Conservation (phyloP, 2,113 vertebrate species). For the Mellivora capensis region DNA sequence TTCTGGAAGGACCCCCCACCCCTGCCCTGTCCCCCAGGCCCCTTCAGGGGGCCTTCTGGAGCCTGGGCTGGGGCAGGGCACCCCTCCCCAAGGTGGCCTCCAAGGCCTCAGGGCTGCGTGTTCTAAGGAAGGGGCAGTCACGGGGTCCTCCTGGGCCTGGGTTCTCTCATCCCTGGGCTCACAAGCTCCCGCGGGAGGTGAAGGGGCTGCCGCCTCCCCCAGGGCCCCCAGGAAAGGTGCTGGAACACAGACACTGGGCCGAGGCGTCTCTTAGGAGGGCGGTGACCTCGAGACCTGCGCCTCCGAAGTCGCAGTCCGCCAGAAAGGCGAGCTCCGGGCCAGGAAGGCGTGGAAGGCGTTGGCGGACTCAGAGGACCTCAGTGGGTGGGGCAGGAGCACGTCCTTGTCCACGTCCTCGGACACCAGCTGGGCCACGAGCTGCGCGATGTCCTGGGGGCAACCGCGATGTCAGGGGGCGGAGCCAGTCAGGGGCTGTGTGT, state of each 20-base stretch:
- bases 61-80: background rate
- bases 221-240: background rate
- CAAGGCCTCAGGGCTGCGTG: background rate
- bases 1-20: too few relatives aligned
- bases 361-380: rapidly evolving
- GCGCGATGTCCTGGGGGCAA: background rate
- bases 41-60: background rate
- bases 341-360: background rate
- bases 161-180: background rate
- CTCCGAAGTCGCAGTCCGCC: background rate
- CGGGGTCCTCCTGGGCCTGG: background rate
- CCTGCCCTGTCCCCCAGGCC: background rate
- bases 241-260: background rate
- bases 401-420: conserved; percentile 44
- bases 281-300: rapidly evolving
- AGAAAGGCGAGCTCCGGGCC: background rate
- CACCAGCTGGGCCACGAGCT: background rate
- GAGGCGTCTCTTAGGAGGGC: background rate
- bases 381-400: background rate
- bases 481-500: background rate
- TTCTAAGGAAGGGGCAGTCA: background rate
- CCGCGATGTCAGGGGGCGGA: rapidly evolving
- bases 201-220: background rate
- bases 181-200: rapidly evolving
- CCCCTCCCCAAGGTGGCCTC: background rate